Evolutionary conservation across 2,888 invertebrate genomes (phyloP).

Genomic region (Rhagonycha fulva): DNA sequence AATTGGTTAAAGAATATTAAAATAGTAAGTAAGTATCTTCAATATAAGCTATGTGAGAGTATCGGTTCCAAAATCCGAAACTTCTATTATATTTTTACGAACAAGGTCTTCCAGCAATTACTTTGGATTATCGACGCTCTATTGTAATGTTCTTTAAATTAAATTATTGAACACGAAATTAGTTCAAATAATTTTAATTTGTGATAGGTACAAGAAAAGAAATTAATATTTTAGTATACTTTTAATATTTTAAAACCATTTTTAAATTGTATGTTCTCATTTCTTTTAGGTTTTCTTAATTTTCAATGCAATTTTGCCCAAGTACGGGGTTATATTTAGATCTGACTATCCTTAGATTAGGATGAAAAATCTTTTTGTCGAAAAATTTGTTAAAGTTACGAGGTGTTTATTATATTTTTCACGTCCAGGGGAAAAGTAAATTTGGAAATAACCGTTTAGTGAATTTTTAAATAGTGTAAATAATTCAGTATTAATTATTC

Average conservation of each 20-base stretch:
- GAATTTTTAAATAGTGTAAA: not conserved
- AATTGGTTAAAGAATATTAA: too few species aligned
- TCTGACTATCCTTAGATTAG: too few species aligned
- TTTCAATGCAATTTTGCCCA: not conserved
- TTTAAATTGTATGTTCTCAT: not conserved
- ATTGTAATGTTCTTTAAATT: not conserved
- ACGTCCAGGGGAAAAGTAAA: not conserved
- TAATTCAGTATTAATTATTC: not conserved
- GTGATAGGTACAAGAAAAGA: not conserved
- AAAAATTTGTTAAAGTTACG: not conserved
- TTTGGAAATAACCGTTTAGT: not conserved
- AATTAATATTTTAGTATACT: not conserved
- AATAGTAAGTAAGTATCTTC: too few species aligned
- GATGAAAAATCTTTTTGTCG: not conserved
- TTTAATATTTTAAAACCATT: not conserved
- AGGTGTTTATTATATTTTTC: not conserved
- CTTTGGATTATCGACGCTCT: too few species aligned
- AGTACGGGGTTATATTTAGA: not conserved
- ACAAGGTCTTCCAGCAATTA: too few species aligned
- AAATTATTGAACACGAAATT: not conserved
- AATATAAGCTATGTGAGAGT: too few species aligned
- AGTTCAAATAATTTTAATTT: not conserved
- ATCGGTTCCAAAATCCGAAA: too few species aligned
- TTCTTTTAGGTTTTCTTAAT: not conserved
- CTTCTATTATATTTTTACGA: too few species aligned